phyloP scores from a whole-genome alignment of 1,140 invertebrate species.

The Manduca sexta region DNA sequence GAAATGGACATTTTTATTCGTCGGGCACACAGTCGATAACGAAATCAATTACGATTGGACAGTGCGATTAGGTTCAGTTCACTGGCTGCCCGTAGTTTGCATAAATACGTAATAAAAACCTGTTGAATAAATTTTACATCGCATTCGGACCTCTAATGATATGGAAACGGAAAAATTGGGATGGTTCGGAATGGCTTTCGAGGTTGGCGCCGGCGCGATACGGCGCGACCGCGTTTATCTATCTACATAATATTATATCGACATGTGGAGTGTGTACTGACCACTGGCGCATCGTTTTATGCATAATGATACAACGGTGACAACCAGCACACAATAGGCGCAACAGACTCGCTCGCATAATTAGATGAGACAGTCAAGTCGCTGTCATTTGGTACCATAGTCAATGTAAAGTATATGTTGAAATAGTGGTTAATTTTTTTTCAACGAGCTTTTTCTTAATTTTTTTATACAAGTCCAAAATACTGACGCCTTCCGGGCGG shows the following conservation, averaged over 20 bases:
- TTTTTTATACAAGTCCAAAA: too few species aligned
- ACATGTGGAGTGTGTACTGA: slow-evolving; percentile 11
- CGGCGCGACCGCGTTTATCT: background rate
- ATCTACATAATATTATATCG: slow-evolving; percentile 4
- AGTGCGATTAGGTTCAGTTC: slow-evolving; percentile 22
- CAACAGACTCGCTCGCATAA: slow-evolving; percentile 15
- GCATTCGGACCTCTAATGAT: slow-evolving; percentile 25
- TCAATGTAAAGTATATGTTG: too few species aligned
- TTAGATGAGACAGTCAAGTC: slow-evolving; percentile 1
- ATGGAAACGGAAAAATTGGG: slow-evolving; percentile 35
- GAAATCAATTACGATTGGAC: slow-evolving; percentile 28
- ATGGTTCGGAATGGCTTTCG: slow-evolving; percentile 20
- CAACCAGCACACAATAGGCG: slow-evolving; percentile 15
- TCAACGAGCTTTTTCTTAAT: too few species aligned
- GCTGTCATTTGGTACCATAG: background rate
- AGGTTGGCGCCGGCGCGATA: slow-evolving; percentile 26
- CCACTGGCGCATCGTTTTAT: slow-evolving; percentile 14
- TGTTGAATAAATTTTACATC: slow-evolving; percentile 29
- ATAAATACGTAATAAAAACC: slow-evolving; percentile 28
- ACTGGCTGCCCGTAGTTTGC: slow-evolving; percentile 23
- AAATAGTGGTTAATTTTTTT: too few species aligned
- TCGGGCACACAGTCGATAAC: slow-evolving; percentile 19
- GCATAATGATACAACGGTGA: slow-evolving; percentile 16
- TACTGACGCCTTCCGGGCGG: too few species aligned
- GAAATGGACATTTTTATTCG: slow-evolving; percentile 13